These are phyloP conservation scores for Gasterosteus aculeatus DNA, from an alignment of 2,113 vertebrate genomes.

Conservation along the genomic window DNA sequence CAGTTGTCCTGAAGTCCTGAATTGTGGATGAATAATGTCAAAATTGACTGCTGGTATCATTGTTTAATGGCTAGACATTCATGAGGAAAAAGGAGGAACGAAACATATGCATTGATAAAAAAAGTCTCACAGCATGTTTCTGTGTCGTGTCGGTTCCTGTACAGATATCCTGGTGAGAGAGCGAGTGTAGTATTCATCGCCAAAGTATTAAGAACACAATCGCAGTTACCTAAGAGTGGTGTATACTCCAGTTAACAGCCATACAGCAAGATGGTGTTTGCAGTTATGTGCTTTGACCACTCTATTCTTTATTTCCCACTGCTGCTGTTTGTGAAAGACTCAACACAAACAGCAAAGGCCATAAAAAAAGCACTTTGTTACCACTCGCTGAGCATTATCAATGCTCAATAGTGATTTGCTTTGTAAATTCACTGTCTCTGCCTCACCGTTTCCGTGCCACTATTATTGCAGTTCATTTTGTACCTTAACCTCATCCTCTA, in stretches of 20 bases:
- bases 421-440: constrained; percentile 39
- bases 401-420: constrained; percentile 69
- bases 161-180: neutral
- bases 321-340: constrained; percentile 62
- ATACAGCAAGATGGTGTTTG: constrained; percentile 44
- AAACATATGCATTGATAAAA: neutral
- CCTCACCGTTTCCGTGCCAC: constrained; percentile 29
- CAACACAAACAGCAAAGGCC: constrained; percentile 70
- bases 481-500: constrained; percentile 9
- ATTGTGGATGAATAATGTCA: constrained; percentile 3
- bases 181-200: constrained; percentile 3
- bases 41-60: neutral
- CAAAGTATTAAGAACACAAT: constrained; percentile 26
- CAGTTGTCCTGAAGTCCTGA: neutral
- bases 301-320: constrained; percentile 21
- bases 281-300: constrained; percentile 63
- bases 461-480: constrained; percentile 30
- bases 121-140: neutral
- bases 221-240: constrained; percentile 42
- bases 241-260: constrained; percentile 12
- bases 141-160: neutral
- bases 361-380: constrained; percentile 75
- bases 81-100: neutral
- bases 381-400: constrained; percentile 64
- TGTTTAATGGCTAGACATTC: neutral